Percentiles rank a stretch among this genome's conserved stretches.
phyloP scores from a whole-genome alignment of 2,888 invertebrate species.

The Rotaria macrura region DNA sequence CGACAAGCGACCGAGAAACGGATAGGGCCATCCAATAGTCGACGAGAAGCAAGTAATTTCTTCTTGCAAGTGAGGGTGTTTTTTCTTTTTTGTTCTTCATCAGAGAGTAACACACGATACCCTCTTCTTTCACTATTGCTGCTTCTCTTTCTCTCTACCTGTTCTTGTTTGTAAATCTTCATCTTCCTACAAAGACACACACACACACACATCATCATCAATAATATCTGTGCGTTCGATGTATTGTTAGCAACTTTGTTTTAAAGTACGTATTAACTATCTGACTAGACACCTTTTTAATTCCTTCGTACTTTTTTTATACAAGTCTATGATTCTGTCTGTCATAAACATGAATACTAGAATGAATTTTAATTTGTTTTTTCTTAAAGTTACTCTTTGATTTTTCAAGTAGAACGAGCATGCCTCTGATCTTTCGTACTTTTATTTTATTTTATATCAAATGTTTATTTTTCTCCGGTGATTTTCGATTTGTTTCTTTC shows the following conservation, averaged over 20 bases:
- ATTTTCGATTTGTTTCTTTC: neutral
- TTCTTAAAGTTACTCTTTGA: neutral
- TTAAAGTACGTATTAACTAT: neutral
- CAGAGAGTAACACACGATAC: neutral
- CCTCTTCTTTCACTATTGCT: neutral
- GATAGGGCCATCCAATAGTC: neutral
- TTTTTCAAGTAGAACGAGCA: neutral
- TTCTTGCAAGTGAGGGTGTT: neutral
- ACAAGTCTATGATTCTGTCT: neutral
- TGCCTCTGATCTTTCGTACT: neutral
- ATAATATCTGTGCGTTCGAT: neutral
- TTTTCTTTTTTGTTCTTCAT: neutral
- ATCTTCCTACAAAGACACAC: neutral
- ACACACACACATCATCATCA: neutral
- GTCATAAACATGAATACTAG: neutral
- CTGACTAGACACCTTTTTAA: neutral
- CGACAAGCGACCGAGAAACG: neutral
- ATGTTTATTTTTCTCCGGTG: neutral
- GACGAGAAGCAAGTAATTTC: neutral
- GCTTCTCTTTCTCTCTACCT: neutral
- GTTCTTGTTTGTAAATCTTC: neutral
- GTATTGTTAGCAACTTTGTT: neutral
- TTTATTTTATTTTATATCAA: neutral
- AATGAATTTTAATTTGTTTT: neutral
- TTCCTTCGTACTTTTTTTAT: neutral